Evolutionary conservation across 2,797 vertebrate genomes (phyloP), one percentile per base, ranked within the genome.

Genomic region (Cossypha niveicapilla): DNA sequence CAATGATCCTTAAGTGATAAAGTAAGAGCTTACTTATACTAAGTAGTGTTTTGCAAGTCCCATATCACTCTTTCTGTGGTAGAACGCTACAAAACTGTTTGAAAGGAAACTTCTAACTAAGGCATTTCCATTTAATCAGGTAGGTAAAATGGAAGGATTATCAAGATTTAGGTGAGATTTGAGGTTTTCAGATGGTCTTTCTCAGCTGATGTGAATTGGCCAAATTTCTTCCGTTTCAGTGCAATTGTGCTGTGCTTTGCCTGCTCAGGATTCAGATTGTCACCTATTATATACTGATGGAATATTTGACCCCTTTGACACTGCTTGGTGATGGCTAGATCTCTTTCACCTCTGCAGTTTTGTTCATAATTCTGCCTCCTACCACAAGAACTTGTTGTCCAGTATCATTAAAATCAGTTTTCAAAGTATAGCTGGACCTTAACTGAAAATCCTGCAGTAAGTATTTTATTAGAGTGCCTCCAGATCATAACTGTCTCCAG

Each of bases 161-260:
- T 60, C 19, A 79, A 71, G 44, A 82, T 39, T 4, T 3, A 41
- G 18, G 23, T 83, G 72, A 83, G 37, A 65, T 41, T 16, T 73
- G 35, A 6, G 3, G 8, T 39, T 66, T 92, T 51, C 44, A 71
- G 32, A 1, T 48, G 34, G 8, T 47, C 34, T 86, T 24, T 79
- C 51, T 76, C 7, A 2, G 18, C 56, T 73, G 30, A 39, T 58
- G 15, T 0, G 0, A 79, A 13, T 6, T 62, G 39, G 16, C n/a
- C 32, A 3, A 10, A 10, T 86, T 80, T 30, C 21, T 86, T 73
- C 53, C 70, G 28, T 23, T 70, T 60, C 57, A n/a, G 6, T 47
- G 23, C 10, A 70, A 18, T 27, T 41, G 12, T 54, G 51, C n/a
- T 77, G 23, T 13, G 22, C 80, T 76, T 62, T 83, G 12, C 53